phyloP scores from a whole-genome alignment of 2,113 vertebrate species.

The Beaufortia kweichowensis region DNA sequence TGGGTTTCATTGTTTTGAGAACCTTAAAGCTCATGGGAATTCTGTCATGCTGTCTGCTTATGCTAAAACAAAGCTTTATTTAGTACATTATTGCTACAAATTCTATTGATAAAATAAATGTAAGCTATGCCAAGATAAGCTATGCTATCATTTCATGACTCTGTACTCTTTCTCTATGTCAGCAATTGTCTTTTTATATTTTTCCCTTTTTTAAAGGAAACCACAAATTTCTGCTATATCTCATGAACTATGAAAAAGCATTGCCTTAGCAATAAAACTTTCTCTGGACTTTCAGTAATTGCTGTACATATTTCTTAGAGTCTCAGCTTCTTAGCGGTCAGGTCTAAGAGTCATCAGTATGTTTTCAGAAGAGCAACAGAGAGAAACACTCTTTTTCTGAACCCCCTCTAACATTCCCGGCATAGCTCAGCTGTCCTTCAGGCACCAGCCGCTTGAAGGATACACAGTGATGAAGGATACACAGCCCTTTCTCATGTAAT shows the following conservation, averaged over 20 bases:
- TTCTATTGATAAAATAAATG: too few relatives aligned
- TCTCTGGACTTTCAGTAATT: neutral
- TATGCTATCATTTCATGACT: too few relatives aligned
- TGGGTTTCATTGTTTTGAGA: too few relatives aligned
- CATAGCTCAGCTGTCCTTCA: conserved; percentile 56
- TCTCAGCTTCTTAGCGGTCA: conserved; percentile 4
- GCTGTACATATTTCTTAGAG: neutral
- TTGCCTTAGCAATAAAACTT: neutral
- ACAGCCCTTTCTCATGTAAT: conserved; percentile 17
- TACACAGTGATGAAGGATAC: conserved; percentile 51
- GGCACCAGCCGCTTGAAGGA: conserved; percentile 47
- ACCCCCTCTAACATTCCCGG: conserved; percentile 54
- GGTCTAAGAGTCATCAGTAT: neutral
- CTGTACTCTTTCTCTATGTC: too few relatives aligned
- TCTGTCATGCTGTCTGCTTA: too few relatives aligned
- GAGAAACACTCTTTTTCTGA: conserved; percentile 23
- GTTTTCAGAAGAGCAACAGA: neutral
- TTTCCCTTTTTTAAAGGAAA: too few relatives aligned
- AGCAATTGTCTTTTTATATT: too few relatives aligned
- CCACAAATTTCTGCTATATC: too few relatives aligned
- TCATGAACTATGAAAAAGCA: neutral
- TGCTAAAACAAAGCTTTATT: too few relatives aligned
- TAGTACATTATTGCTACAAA: too few relatives aligned
- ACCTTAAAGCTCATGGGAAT: too few relatives aligned
- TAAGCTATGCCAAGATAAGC: too few relatives aligned